Base-by-base conservation (phyloP, 2,888 invertebrate genomes). In the Ischnura elegans region DNA sequence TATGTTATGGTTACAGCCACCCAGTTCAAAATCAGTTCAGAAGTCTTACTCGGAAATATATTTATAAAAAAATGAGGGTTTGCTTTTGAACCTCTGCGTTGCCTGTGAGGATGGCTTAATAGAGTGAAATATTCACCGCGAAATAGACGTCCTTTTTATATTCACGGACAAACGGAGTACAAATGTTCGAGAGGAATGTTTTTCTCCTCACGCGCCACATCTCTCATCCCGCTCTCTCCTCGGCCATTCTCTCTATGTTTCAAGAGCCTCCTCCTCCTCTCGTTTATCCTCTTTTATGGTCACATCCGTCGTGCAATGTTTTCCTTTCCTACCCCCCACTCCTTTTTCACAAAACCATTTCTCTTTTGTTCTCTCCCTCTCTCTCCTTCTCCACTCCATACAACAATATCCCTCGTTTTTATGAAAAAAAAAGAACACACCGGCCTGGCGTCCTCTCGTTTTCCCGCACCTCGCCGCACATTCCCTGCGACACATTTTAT, bases 361-460 rank as follows among this genome's bases (percentile, higher is more conserved):
- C n/a, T n/a, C n/a, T n/a, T 85, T 42, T 43, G 2, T 5, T 0
- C 25, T 25, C 45, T 5, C 10, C n/a, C 86, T n/a, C 86, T 45
- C 45, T 45, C 76, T 47, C 47, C 13, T n/a, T n/a, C 8, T 21
- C 0, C 8, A 21, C 25, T 8, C 90, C 42, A 13, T 6, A 25
- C 55, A 66, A 90, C 61, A 90, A 90, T 90, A n/a, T 46, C 55
- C 25, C 51, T 42, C 36, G 43, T 13, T 42, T 90, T 76, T 36
- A 76, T 76, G 25, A 76, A 36, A 76, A 76, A 76, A 76, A 10
- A 47, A 47, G 16, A 16, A 61, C 6, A 61, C 25, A 61, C 25
- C 19, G 21, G 61, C 3, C 61, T 61, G 61, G 76, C 76, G 13
- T 36, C 25, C 76, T 25, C 76, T 76, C 36, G 10, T 13, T 25